phyloP scores from a whole-genome alignment of 1,140 invertebrate species.

The Holotrichia oblita region DNA sequence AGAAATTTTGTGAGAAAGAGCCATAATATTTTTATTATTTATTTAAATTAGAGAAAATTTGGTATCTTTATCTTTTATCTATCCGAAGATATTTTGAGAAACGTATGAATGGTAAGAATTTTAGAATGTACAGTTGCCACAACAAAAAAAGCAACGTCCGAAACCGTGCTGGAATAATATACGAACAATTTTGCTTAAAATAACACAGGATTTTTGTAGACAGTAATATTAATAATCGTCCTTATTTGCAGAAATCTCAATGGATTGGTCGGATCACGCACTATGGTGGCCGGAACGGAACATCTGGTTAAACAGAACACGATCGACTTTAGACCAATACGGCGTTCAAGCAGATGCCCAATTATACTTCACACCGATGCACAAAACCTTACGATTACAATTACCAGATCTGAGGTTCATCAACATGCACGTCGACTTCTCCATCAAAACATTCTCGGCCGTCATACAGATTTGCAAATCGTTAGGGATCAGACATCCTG shows the following conservation, averaged over 20 bases:
- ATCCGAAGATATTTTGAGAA: too few relatives aligned
- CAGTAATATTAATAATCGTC: too few relatives aligned
- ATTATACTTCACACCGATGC: constrained; percentile 99
- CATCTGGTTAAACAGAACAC: constrained; percentile 91
- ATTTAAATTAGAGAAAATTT: too few relatives aligned
- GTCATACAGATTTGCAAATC: constrained; percentile 96
- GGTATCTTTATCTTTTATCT: too few relatives aligned
- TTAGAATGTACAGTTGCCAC: too few relatives aligned
- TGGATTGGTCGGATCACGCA: constrained; percentile 99
- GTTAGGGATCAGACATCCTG: constrained; percentile 94
- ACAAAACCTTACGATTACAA: constrained; percentile 90
- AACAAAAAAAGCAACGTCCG: too few relatives aligned
- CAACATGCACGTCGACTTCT: constrained; percentile 95
- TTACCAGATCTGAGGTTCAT: constrained; percentile 95
- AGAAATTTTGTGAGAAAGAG: too few relatives aligned
- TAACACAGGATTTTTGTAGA: too few relatives aligned
- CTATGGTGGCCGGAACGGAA: constrained; percentile 98
- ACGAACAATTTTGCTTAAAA: not conserved
- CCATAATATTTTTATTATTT: too few relatives aligned
- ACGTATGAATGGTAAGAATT: too few relatives aligned
- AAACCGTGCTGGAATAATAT: too few relatives aligned
- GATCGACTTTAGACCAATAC: constrained; percentile 96
- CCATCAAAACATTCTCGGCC: constrained; percentile 94
- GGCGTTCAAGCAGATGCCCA: constrained; percentile 95
- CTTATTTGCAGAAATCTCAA: constrained; percentile 78